Base-by-base conservation (phyloP, 1,140 invertebrate species). In the Bilobella aurantiaca region DNA sequence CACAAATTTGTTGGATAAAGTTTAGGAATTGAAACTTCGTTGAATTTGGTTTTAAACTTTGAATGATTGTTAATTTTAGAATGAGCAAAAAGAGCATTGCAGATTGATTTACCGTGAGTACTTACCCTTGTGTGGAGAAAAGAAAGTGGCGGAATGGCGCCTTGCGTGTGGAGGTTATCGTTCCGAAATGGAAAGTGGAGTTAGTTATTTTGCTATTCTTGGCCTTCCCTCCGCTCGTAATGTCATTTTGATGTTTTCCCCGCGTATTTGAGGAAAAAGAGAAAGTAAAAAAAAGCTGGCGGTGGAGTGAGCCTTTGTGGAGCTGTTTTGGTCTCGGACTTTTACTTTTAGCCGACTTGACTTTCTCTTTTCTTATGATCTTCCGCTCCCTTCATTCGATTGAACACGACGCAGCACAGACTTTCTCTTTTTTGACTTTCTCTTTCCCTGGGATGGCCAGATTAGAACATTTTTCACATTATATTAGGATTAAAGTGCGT, bases 241-340 rank as follows among this genome's bases (percentile, higher is more conserved):
- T 66, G 65, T 62, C 65, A 66, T 66, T 66, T 66, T 66, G 65
- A 66, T 66, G 65, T 66, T 66, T 66, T 66, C 30, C 23, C 30
- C 18, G 18, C n/a, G 18, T 58, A 58, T 58, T 27, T 29, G 8
- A 12, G 31, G 23, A 29, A 30, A 12, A 59, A 59, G 28, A 12
- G 31, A 18, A 23, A 62, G 18, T 37, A 25, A 62, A 53, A 23
- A 53, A 53, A 53, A 53, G 34, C 34, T 42, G 34, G 8, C 8
- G 34, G 34, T n/a, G n/a, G n/a, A n/a, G n/a, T n/a, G 25, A 53
- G 25, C 49, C 49, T 8, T 53, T 5, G 21, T 53, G 14, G 49
- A 18, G 8, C 12, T 16, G 25, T 23, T 27, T 27, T 5, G 12
- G 3, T 58, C 57, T 58, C 16, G 57, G 25, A 58, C 23, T 53